phyloP scores from a whole-genome alignment of 2,797 vertebrate genomes.

The Dendrocincla tyrannina region DNA sequence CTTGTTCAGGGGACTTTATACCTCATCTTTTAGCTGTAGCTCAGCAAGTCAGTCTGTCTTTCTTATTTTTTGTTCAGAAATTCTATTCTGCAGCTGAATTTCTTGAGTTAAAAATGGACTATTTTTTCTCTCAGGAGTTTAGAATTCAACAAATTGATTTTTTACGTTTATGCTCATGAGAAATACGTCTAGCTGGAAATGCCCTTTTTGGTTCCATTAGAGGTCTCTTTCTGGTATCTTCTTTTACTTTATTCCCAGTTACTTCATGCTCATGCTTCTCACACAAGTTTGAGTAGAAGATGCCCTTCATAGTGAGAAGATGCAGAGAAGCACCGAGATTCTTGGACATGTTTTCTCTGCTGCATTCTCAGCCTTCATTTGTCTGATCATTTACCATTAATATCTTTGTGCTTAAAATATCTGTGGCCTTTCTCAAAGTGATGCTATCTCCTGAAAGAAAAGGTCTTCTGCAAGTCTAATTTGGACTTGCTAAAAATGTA shows the following conservation, averaged over 20 bases:
- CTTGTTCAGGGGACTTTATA: neutral
- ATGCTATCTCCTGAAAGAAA: neutral
- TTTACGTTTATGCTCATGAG: neutral
- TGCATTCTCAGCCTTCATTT: neutral
- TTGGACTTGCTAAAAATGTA: neutral
- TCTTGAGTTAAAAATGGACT: neutral
- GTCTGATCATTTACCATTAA: neutral
- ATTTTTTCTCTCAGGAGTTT: neutral
- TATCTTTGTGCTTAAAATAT: neutral
- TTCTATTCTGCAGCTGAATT: neutral
- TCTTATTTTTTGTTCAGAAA: neutral
- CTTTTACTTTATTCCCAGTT: neutral
- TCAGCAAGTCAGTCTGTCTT: neutral
- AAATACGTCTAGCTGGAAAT: neutral
- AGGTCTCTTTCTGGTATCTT: neutral
- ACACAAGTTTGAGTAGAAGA: neutral
- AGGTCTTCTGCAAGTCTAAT: neutral
- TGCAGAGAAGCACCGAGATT: neutral
- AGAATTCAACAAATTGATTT: neutral
- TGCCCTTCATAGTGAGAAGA: neutral
- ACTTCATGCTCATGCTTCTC: neutral
- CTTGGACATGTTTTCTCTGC: neutral
- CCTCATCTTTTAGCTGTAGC: neutral
- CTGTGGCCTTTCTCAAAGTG: neutral
- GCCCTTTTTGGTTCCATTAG: neutral